Base-by-base conservation (phyloP, 1,140 invertebrate genomes). In the Drosophila pruinosa region DNA sequence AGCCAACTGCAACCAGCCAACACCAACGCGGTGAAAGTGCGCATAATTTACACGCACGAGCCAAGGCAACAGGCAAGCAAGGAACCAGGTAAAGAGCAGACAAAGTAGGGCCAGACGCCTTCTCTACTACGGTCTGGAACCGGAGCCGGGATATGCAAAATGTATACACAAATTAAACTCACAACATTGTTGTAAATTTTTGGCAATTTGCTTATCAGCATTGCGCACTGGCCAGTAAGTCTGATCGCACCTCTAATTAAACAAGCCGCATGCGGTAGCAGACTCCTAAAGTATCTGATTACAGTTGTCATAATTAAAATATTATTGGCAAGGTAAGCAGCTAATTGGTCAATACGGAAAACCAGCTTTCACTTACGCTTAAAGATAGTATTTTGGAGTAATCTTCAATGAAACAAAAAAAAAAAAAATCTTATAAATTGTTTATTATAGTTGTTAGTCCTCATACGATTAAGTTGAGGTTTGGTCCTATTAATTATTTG, bases 241-340 rank as follows among this genome's bases (percentile, higher is more conserved):
- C 63, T 76, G 63, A 77, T 69, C 71, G 19, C 7, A 26, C 22
- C 58, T 57, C 58, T 71, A 88, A 81, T 82, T 89, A 82, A 86
- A 71, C 75, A 88, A 89, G 48, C 78, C 78, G 19, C 82, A 89
- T 89, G 83, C 74, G 77, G 82, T 74, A 77, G 80, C 80, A 34
- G 21, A 10, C 3, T 4, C 57, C 19, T 4, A 7, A 72, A 41
- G 53, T 83, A 85, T 83, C 72, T 62, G 56, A 58, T 83, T 79
- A 65, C 80, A 52, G 43, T 70, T 85, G 72, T 79, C 80, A 85
- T 83, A 83, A 83, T 83, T 79, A 79, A 83, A 85, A 73, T 85
- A 75, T 79, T 72, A 76, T 76, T 48, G 39, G 24, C 34, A 15
- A 26, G 21, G 22, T 36, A 59, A 24, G 52, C 48, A 39, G 56